phyloP scores from a whole-genome alignment of 2,888 invertebrate genomes.

The Parascotia fuliginaria region DNA sequence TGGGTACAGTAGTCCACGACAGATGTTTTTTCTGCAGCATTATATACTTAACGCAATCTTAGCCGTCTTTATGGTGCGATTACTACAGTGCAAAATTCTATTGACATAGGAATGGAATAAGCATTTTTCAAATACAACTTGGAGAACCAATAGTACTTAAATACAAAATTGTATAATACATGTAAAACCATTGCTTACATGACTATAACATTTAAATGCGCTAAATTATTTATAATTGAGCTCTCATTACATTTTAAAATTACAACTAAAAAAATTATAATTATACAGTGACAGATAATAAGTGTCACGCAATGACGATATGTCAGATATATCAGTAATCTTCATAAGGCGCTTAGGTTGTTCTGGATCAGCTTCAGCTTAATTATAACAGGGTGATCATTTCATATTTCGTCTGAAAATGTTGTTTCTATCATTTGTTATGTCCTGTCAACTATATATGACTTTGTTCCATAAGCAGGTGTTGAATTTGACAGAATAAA shows the following conservation, averaged over 20 bases:
- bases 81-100: too few species aligned
- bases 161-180: slow-evolving; percentile 5
- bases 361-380: slow-evolving; percentile 38
- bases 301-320: not conserved
- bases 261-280: not conserved
- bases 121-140: too few species aligned
- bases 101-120: too few species aligned
- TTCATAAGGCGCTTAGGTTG: slow-evolving; percentile 21
- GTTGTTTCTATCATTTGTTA: slow-evolving; percentile 16
- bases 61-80: too few species aligned
- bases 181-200: slow-evolving; percentile 1
- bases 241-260: not conserved
- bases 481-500: too few species aligned
- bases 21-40: too few species aligned
- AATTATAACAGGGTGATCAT: slow-evolving; percentile 35
- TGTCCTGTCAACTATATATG: slow-evolving; percentile 27
- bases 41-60: too few species aligned
- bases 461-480: too few species aligned
- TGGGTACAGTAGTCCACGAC: too few species aligned
- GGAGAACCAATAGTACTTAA: too few species aligned
- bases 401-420: not conserved
- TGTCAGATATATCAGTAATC: not conserved
- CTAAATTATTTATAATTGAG: not conserved
- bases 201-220: not conserved
- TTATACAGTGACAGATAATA: not conserved